Evolutionary conservation across 2,888 invertebrate species (phyloP).

Genomic region (Limnephilus rhombicus): DNA sequence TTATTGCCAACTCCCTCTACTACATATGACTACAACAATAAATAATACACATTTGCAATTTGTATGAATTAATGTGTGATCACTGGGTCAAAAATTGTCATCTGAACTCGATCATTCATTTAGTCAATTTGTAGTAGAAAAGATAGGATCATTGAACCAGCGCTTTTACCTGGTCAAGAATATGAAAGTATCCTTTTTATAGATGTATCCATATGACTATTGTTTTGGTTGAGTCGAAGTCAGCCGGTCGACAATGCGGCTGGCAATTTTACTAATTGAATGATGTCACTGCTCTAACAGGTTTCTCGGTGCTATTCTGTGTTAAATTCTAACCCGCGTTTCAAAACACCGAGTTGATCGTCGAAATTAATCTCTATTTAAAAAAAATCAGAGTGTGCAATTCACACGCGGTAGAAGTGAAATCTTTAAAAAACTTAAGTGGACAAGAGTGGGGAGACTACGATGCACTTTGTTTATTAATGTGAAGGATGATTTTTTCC

Average conservation of each 20-base stretch:
- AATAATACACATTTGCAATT: neutral
- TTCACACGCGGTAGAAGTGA: no score
- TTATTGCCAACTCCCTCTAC: no score
- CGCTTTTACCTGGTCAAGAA: neutral
- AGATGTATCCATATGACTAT: neutral
- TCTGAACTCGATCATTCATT: neutral
- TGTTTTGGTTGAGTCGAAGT: neutral
- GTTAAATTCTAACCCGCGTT: neutral
- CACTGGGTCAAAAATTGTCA: slow-evolving; percentile 19
- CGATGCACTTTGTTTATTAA: no score
- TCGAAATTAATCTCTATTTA: no score
- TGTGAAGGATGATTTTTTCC: no score
- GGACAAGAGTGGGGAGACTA: no score
- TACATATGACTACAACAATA: no score
- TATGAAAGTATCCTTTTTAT: neutral
- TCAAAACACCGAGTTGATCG: neutral
- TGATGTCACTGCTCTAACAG: slow-evolving; percentile 41
- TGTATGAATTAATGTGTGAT: neutral
- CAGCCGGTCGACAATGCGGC: slow-evolving; percentile 21
- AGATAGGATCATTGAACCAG: neutral
- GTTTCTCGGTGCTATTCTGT: slow-evolving; percentile 16
- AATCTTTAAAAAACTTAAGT: no score
- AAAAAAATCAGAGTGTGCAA: no score
- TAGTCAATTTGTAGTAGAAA: neutral
- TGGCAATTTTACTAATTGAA: slow-evolving; percentile 24